Conservation (phyloP, 2,888 invertebrate species). For the Dryobota labecula region DNA sequence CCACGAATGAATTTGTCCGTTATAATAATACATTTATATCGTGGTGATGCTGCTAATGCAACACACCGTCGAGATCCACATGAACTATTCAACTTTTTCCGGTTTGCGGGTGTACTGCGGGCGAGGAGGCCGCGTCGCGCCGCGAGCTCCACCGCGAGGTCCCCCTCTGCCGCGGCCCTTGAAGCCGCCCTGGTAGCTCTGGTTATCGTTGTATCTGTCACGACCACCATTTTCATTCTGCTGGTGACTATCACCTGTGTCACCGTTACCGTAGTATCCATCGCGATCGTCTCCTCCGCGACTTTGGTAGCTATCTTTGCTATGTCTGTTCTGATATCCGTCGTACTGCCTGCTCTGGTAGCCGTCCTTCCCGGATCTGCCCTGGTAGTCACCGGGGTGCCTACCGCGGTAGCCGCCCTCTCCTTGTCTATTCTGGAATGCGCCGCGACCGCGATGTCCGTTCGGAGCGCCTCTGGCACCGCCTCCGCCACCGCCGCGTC, state of each 20-base stretch:
- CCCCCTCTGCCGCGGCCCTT: slow-evolving; percentile 89
- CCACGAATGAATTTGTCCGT: slow-evolving; percentile 90
- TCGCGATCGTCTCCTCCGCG: slow-evolving; percentile 76
- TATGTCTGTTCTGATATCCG: slow-evolving; percentile 81
- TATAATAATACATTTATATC: slow-evolving; percentile 71
- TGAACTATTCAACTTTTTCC: slow-evolving; percentile 79
- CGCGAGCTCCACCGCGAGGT: slow-evolving; percentile 77
- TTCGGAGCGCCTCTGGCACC: slow-evolving; percentile 81
- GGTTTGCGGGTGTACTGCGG: slow-evolving; percentile 83
- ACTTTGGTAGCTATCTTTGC: slow-evolving; percentile 78
- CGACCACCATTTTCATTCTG: slow-evolving; percentile 88
- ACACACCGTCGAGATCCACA: slow-evolving; percentile 64
- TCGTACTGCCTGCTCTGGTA: slow-evolving; percentile 82
- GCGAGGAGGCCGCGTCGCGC: slow-evolving; percentile 74
- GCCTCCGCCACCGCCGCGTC: slow-evolving; percentile 76
- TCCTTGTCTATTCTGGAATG: slow-evolving; percentile 78
- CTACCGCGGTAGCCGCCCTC: slow-evolving; percentile 81
- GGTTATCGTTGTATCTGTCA: slow-evolving; percentile 86
- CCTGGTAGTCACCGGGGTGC: slow-evolving; percentile 79
- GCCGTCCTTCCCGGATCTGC: slow-evolving; percentile 78
- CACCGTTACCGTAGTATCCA: slow-evolving; percentile 85
- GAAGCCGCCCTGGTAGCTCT: slow-evolving; percentile 90
- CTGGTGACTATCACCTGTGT: slow-evolving; percentile 83
- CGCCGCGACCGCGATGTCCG: slow-evolving; percentile 84
- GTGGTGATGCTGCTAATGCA: slow-evolving; percentile 68